Evolutionary conservation across 2,888 invertebrate genomes (phyloP).

Genomic region (Drosophila kanekoi): DNA sequence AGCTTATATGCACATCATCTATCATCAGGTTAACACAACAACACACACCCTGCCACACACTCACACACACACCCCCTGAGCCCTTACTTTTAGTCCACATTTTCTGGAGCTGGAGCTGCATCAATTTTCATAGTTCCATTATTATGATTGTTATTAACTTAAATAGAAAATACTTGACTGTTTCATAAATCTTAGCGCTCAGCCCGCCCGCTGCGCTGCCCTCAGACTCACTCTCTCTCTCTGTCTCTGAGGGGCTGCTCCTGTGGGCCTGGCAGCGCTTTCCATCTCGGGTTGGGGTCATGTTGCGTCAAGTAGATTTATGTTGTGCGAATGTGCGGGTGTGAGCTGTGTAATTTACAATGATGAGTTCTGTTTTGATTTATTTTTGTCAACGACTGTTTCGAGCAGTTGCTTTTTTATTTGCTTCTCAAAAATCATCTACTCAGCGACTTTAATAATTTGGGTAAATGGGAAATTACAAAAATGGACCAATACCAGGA

Average conservation of each 20-base stretch:
- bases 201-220: constrained; percentile 48
- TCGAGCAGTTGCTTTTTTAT: constrained; percentile 17
- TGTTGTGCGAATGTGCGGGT: constrained; percentile 41
- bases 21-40: constrained; percentile 65
- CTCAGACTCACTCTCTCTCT: constrained; percentile 9
- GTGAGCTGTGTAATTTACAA: constrained; percentile 48
- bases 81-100: not conserved
- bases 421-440: not conserved
- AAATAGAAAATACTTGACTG: constrained; percentile 81
- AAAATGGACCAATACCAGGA: not conserved
- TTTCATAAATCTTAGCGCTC: constrained; percentile 76
- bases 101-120: constrained; percentile 53
- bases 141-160: constrained; percentile 83
- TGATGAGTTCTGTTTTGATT: constrained; percentile 69
- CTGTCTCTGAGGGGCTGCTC: constrained; percentile 17
- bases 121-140: constrained; percentile 82
- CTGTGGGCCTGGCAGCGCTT: not conserved
- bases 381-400: constrained; percentile 42
- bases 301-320: constrained; percentile 73
- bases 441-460: too few relatives aligned
- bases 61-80: not conserved
- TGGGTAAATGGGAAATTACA: too few relatives aligned
- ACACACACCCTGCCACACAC: constrained; percentile 8
- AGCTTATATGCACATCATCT: constrained; percentile 79
- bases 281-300: constrained; percentile 44